Percentiles rank a stretch among this genome's conserved stretches.
Evolutionary conservation across 1,140 invertebrate genomes (phyloP).

Genomic region (Pachypeltis micranthus): DNA sequence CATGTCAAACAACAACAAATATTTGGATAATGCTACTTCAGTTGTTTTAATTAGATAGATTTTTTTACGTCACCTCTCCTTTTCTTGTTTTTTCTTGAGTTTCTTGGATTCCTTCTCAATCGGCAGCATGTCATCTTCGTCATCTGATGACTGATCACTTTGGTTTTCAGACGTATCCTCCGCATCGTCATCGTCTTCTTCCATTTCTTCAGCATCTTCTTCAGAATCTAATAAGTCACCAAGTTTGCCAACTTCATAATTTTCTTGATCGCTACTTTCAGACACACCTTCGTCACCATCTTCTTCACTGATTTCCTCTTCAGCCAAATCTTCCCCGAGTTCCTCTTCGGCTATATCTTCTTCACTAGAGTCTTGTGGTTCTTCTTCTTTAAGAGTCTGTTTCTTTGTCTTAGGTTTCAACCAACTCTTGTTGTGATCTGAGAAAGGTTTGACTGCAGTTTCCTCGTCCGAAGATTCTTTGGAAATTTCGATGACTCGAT

Average conservation of each 20-base stretch:
- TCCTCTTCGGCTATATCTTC: conserved; percentile 18
- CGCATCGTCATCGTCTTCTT: conserved; percentile 29
- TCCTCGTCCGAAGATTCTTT: not conserved
- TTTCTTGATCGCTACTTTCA: conserved; percentile 24
- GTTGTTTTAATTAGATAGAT: not conserved
- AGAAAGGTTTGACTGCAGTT: conserved; percentile 11
- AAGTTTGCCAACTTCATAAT: conserved; percentile 9
- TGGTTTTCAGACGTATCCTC: conserved; percentile 35
- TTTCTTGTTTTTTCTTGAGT: conserved; percentile 57
- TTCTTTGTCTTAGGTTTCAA: conserved; percentile 45
- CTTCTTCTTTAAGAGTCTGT: not conserved
- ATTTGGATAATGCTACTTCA: no score
- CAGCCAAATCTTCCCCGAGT: conserved; percentile 20
- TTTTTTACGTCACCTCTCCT: conserved; percentile 40
- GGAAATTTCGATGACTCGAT: not conserved
- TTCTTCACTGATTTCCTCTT: conserved; percentile 21
- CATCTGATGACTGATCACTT: conserved; percentile 40
- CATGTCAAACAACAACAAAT: no score
- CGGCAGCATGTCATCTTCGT: conserved; percentile 56
- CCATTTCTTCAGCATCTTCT: conserved; percentile 28
- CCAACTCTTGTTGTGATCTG: conserved; percentile 58
- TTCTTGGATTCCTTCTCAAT: conserved; percentile 78
- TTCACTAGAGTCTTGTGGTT: conserved; percentile 16
- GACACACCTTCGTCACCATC: conserved; percentile 22
- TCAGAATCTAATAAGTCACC: conserved; percentile 22